These are phyloP conservation scores for Phrynocephalus versicolor DNA, from an alignment of 2,113 vertebrate genomes.

Conservation along the genomic window DNA sequence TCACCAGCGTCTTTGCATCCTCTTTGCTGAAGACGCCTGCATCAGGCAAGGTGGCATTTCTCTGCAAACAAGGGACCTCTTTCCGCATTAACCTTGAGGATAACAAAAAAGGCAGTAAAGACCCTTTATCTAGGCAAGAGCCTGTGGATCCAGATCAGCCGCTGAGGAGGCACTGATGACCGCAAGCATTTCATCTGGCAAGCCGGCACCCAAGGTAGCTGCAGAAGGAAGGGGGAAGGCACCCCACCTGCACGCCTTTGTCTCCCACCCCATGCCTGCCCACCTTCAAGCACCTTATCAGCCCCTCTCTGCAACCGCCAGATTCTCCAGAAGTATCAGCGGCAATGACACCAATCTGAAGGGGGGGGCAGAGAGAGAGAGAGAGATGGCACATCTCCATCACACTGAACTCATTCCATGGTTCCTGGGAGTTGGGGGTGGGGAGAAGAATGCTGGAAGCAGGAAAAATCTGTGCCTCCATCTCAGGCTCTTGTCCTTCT, in stretches of 20 bases:
- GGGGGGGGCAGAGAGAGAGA: background rate
- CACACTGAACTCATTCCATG: background rate
- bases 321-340: background rate
- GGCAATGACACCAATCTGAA: fast-evolving
- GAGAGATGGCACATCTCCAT: background rate
- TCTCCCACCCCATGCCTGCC: background rate
- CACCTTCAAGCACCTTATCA: conserved; percentile 22
- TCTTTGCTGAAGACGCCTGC: background rate
- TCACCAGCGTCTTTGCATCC: background rate
- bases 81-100: conserved; percentile 15
- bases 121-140: conserved; percentile 7
- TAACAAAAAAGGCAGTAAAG: background rate
- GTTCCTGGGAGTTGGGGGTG: background rate
- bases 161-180: background rate
- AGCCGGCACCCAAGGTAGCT: background rate
- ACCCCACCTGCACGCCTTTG: background rate
- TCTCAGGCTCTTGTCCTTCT: too few species aligned
- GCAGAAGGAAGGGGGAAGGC: background rate
- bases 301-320: background rate
- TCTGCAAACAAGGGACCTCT: background rate
- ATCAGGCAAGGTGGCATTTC: background rate
- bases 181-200: conserved; percentile 38
- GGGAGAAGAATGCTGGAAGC: background rate
- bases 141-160: conserved; percentile 31
- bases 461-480: too few species aligned